Evolutionary conservation across 2,113 vertebrate species (phyloP), one percentile per base, ranked within the genome.

Genomic region (Puma concolor): DNA sequence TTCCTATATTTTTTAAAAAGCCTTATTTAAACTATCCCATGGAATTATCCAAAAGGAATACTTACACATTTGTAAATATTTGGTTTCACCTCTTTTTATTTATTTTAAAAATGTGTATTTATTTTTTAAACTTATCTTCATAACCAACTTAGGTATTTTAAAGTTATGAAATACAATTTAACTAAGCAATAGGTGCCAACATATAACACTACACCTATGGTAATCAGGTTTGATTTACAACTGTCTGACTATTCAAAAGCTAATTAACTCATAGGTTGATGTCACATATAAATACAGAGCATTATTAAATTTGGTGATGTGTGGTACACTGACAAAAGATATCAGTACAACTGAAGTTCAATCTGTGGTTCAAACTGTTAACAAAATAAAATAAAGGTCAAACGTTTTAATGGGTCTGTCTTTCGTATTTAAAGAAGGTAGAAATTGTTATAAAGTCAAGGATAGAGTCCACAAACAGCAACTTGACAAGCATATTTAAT

Each of bases 281-380:
- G 14, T 71, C 25, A 88, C 54, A 80, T 69, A 80, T 79, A 71
- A 94, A 95, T 57, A 63, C 0, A 96, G 17, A 69, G 44, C 50
- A 93, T 92, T 92, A 95, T 79, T 96, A 95, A 84, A 95, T 88
- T 33, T 95, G 29, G 15, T 83, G 54, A 82, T 63, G 36, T 25
- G 7, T 52, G 33, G 52, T 16, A 96, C 41, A 79, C 29, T 95
- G 44, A 23, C 67, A 80, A 96, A 87, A 64, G 25, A 88, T 81
- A 95, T 52, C 41, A 81, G 13, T 33, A 95, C 7, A 93, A 84
- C 44, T 92, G n/a, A 93, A 91, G 33, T 90, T 82, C 29, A 66
- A 72, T 29, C 67, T 96, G 8, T n/a, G 13, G 7, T 95, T 91
- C 71, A 79, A 93, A 93, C 4, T 82, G 50, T 6, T 76, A 94